Conservation (phyloP, 2,113 vertebrate genomes). For the Hypocryptadius cinnamomeus region DNA sequence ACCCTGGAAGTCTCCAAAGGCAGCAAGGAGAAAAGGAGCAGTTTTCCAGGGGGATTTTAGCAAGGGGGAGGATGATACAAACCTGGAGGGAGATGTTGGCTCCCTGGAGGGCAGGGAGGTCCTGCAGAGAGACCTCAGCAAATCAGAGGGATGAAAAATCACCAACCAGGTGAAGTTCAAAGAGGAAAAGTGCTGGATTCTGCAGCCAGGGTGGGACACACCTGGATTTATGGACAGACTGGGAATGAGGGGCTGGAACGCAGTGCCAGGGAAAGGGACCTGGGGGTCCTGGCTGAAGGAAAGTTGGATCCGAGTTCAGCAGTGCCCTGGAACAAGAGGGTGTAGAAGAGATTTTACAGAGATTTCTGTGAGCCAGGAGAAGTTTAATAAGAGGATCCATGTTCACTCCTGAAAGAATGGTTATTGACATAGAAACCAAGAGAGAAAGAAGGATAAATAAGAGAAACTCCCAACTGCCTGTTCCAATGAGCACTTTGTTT, state of each 20-base stretch:
- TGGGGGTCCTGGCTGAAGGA: not conserved
- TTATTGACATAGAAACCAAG: not conserved
- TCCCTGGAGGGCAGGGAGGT: not conserved
- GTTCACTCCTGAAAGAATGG: not conserved
- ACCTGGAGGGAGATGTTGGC: not conserved
- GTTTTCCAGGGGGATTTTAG: not conserved
- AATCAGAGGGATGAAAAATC: not conserved
- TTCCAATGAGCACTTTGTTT: not conserved
- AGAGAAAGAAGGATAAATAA: not conserved
- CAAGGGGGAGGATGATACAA: not conserved
- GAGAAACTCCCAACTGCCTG: not conserved
- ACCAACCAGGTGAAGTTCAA: rapidly evolving
- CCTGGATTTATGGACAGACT: not conserved
- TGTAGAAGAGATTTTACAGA: not conserved
- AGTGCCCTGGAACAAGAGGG: not conserved
- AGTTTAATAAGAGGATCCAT: not conserved
- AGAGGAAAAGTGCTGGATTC: not conserved
- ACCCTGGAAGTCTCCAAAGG: not conserved
- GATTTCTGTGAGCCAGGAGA: not conserved
- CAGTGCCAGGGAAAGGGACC: no score
- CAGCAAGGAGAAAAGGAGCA: not conserved
- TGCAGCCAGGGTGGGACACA: not conserved
- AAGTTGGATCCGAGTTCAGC: not conserved
- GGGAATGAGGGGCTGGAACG: not conserved
- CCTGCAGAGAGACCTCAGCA: not conserved